A percentile compares a stretch with the other conserved stretches of the same genome.
Evolutionary conservation across 2,797 vertebrate genomes (phyloP).

Genomic region (Dipus sagitta): DNA sequence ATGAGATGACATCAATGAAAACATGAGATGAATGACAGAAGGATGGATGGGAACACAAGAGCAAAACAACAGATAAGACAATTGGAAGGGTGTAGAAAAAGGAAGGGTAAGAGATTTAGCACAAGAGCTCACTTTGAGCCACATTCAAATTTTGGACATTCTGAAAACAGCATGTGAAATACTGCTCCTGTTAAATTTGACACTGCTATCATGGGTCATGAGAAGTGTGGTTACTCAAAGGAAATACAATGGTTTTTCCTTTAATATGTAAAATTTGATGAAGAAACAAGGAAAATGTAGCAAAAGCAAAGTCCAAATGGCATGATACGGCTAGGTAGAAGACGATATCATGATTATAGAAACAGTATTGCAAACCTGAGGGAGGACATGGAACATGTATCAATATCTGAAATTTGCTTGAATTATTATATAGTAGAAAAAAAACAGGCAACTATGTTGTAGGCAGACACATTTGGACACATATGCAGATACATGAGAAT

Average conservation of each 20-base stretch:
- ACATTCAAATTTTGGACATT: neutral
- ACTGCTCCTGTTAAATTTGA: neutral
- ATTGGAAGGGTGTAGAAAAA: neutral
- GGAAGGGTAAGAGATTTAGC: neutral
- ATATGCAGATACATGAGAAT: neutral
- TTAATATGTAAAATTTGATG: neutral
- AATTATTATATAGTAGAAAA: neutral
- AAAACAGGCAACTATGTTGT: neutral
- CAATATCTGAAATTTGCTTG: neutral
- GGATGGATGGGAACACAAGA: neutral
- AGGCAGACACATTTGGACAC: neutral
- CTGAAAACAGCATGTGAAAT: neutral
- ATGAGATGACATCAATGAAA: neutral
- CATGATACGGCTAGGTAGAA: neutral
- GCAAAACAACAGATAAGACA: neutral
- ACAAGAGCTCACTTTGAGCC: neutral
- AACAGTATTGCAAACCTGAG: neutral
- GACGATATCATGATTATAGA: neutral
- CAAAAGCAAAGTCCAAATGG: neutral
- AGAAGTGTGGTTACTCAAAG: neutral
- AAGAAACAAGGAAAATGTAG: neutral
- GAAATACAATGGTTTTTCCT: neutral
- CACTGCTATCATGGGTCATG: neutral
- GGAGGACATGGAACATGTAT: neutral
- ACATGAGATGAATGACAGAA: too few species aligned